Evolutionary conservation across 2,888 invertebrate species (phyloP).

Genomic region (Drosophila basisetae): DNA sequence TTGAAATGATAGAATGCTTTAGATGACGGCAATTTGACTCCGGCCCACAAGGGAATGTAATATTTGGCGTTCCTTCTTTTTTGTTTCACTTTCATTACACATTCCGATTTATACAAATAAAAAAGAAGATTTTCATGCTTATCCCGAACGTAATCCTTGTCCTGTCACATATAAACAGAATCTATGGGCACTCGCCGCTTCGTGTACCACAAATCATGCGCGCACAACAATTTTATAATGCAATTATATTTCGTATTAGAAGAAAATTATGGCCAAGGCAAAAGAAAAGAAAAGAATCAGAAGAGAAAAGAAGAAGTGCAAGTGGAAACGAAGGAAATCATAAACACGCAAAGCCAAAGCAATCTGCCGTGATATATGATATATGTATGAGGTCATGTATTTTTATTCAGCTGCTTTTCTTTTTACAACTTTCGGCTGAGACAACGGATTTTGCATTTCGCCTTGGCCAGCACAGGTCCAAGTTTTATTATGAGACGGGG

Average conservation of each 20-base stretch:
- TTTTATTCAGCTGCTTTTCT: slow-evolving; percentile 58
- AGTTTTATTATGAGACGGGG: slow-evolving; percentile 44
- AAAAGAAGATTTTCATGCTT: slow-evolving; percentile 8
- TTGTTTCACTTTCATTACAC: no score
- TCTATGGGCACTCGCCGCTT: slow-evolving; percentile 15
- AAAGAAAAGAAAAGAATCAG: background rate
- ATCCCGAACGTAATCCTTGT: slow-evolving; percentile 9
- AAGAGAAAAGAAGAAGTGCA: background rate
- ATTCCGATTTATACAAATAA: slow-evolving; percentile 1
- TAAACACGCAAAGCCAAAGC: slow-evolving; percentile 71
- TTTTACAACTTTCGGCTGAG: slow-evolving; percentile 54
- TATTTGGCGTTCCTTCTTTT: background rate
- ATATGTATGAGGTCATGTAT: slow-evolving; percentile 61
- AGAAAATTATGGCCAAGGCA: slow-evolving; percentile 47
- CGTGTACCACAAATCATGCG: slow-evolving; percentile 35
- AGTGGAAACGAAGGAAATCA: slow-evolving; percentile 40
- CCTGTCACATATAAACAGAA: slow-evolving; percentile 17
- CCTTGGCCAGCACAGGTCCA: slow-evolving; percentile 34
- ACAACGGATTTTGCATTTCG: slow-evolving; percentile 61
- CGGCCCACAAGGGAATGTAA: background rate
- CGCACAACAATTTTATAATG: slow-evolving; percentile 61
- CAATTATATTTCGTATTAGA: slow-evolving; percentile 69
- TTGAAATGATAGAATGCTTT: background rate
- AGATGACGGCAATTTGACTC: background rate
- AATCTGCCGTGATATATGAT: slow-evolving; percentile 75